Percentiles rank a stretch among this genome's conserved stretches.
These are phyloP conservation scores for Protodeltote pygarga DNA, from an alignment of 2,888 invertebrate genomes.

Conservation along the genomic window DNA sequence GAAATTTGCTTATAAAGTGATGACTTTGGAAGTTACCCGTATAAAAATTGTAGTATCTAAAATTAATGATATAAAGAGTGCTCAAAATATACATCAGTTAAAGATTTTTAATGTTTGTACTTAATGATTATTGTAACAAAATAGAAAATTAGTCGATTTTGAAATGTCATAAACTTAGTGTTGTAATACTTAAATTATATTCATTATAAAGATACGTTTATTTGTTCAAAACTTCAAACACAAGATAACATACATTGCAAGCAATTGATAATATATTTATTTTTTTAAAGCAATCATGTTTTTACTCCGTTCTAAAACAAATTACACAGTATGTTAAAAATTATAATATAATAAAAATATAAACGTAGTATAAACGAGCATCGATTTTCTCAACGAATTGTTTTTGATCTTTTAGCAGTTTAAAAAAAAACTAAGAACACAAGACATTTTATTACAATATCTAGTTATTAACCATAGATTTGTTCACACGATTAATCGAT, in stretches of 20 bases:
- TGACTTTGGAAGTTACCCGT: slow-evolving; percentile 31
- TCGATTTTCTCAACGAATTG: slow-evolving; percentile 27
- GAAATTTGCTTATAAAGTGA: slow-evolving; percentile 21
- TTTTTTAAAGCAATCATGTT: too few species aligned
- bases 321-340: too few species aligned
- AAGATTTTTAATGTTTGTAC: slow-evolving; percentile 41
- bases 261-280: too few species aligned
- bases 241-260: too few species aligned
- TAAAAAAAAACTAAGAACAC: too few species aligned
- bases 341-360: slow-evolving; percentile 9
- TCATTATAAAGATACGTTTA: too few species aligned
- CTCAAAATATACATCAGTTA: slow-evolving; percentile 41
- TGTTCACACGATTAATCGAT: slow-evolving; percentile 27
- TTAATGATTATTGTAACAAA: slow-evolving; percentile 43
- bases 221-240: too few species aligned
- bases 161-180: slow-evolving; percentile 24
- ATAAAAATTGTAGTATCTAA: slow-evolving; percentile 25
- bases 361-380: slow-evolving; percentile 14
- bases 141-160: slow-evolving; percentile 48
- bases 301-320: too few species aligned
- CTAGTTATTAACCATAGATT: slow-evolving; percentile 27
- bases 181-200: slow-evolving; percentile 35
- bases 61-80: slow-evolving; percentile 27
- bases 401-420: slow-evolving; percentile 26
- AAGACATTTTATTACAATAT: too few species aligned